Base-by-base conservation (phyloP, 1,140 invertebrate genomes). In the Dufourea novaeangliae region DNA sequence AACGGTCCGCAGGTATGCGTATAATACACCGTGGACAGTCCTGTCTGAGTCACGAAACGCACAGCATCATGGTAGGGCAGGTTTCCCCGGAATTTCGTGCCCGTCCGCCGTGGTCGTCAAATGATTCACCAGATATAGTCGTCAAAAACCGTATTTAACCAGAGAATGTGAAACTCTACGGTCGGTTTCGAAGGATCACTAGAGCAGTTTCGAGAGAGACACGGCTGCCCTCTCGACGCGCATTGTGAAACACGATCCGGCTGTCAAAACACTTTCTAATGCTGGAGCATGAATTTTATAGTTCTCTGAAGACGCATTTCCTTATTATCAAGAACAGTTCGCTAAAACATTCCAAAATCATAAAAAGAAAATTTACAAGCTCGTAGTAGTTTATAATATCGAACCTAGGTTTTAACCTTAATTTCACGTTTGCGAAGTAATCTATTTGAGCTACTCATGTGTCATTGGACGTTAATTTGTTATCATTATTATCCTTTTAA, bases 11-110 rank as follows among this genome's bases (percentile, higher is more conserved):
- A 29, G 25, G 64, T 37, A 44, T 14, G 67, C 14, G 39, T 63
- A 64, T 70, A n/a, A n/a, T n/a, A n/a, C n/a, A n/a, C 10, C 79
- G 50, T 52, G 34, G 52, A 57, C 46, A 73, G 73, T 63, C 57
- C 50, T 39, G 27, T 14, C 41, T 83, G 81, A 83, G 80, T 83
- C 81, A 83, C 63, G 32, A n/a, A n/a, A n/a, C n/a, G n/a, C n/a
- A 27, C 66, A 61, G 67, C 34, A 82, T 83, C 50, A 52, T 54
- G 61, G 61, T 22, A 37, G 63, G n/a, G 75, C 69, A 71, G 75
- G 82, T 83, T 79, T 83, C 59, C 52, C 27, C 59, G 70, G 76
- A 79, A 79, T 78, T 79, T 67, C 37, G 52, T 66, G 56, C 44
- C 22, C n/a, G 29, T 66, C n/a, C 17, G 63, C n/a, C 37, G 52